phyloP scores from a whole-genome alignment of 1,140 invertebrate species.

The Riptortus pedestris region DNA sequence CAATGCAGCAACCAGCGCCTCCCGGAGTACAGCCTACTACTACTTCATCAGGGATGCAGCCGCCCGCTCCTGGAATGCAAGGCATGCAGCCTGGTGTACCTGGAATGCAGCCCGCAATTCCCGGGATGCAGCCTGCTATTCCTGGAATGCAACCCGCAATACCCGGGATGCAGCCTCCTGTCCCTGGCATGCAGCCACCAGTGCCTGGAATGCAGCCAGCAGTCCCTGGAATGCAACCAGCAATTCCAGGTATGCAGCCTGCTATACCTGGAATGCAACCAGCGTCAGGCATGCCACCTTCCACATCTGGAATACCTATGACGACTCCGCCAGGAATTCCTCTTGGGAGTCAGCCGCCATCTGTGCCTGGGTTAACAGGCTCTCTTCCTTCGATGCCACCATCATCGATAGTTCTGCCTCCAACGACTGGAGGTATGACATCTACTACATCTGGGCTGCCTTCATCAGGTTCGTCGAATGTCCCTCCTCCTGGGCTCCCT shows the following conservation, averaged over 20 bases:
- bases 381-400: constrained; percentile 24
- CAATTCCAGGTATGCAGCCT: constrained; percentile 20
- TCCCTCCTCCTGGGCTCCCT: constrained; percentile 31
- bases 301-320: too few relatives aligned
- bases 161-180: constrained; percentile 40
- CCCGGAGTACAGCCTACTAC: constrained; percentile 22
- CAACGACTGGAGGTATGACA: too few relatives aligned
- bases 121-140: constrained; percentile 35
- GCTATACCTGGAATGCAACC: constrained; percentile 19
- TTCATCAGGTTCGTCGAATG: constrained; percentile 15
- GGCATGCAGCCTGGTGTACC: not conserved
- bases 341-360: constrained; percentile 18
- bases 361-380: constrained; percentile 25
- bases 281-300: constrained; percentile 38
- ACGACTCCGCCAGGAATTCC: constrained; percentile 33
- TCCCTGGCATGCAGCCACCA: constrained; percentile 41
- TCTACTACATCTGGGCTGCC: constrained; percentile 33
- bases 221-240: constrained; percentile 38
- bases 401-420: constrained; percentile 23
- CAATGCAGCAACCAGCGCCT: constrained; percentile 30
- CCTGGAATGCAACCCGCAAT: constrained; percentile 38
- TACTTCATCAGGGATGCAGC: constrained; percentile 32
- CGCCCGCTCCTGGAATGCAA: not conserved
- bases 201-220: constrained; percentile 39
- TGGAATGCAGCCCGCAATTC: not conserved